A percentile compares a stretch with the other conserved stretches of the same genome.
phyloP scores from a whole-genome alignment of 2,113 vertebrate genomes.

The zebrafish (Danio rerio) region GRCz12tu NC_133188.1:42378501-42379000 shows the following conservation, averaged over 20 bases:
- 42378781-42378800: constrained; percentile 44
- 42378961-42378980: constrained; percentile 57
- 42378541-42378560: no score
- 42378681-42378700: no score
- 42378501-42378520: no score
- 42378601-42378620: no score
- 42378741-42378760: constrained; percentile 37
- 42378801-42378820: constrained; percentile 54
- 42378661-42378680: no score
- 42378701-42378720: neutral
- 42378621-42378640: no score
- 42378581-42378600: no score
- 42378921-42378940: constrained; percentile 70
- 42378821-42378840: constrained; percentile 68
- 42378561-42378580: no score
- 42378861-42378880: constrained; percentile 72
- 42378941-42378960: constrained; percentile 69
- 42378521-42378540: no score
- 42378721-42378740: neutral
- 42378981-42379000: constrained; percentile 72
- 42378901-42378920: constrained; percentile 65
- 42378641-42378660: no score
- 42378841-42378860: constrained; percentile 67
- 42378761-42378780: constrained; percentile 38
- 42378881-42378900: constrained; percentile 68